A percentile compares a stretch with the other conserved stretches of the same genome.
Evolutionary conservation across 2,797 vertebrate genomes (phyloP).

Genomic region (Monodelphis domestica): DNA sequence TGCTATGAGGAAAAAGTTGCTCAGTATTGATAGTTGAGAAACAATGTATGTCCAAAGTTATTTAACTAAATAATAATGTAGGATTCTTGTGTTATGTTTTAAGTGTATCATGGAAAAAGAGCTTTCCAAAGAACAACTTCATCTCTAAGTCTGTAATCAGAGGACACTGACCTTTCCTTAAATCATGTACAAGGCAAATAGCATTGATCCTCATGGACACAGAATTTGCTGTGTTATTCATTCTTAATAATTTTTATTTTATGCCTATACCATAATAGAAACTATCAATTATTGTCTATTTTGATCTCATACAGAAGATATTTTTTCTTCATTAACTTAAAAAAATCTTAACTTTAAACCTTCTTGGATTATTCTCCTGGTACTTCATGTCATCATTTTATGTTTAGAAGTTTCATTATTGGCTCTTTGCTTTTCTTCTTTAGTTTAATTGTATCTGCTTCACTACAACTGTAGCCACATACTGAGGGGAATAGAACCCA

Average conservation of each 20-base stretch:
- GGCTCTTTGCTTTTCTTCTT: slow-evolving; percentile 27
- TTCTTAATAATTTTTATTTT: slow-evolving; percentile 7
- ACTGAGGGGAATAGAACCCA: background rate
- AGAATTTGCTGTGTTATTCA: slow-evolving; percentile 6
- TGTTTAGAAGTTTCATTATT: slow-evolving; percentile 6
- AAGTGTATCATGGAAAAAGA: background rate
- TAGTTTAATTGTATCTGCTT: slow-evolving; percentile 45
- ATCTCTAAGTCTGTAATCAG: background rate
- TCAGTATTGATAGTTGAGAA: slow-evolving; percentile 42
- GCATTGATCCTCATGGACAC: background rate
- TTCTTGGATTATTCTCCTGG: slow-evolving; percentile 30
- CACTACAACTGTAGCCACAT: slow-evolving; percentile 29
- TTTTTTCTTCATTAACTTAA: background rate
- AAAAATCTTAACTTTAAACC: slow-evolving; percentile 34
- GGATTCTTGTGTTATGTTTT: background rate
- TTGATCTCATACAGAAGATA: background rate
- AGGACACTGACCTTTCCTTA: background rate
- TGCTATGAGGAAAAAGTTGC: background rate
- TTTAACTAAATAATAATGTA: slow-evolving; percentile 10
- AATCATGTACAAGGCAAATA: slow-evolving; percentile 28
- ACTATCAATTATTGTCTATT: too few species aligned
- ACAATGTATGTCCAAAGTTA: background rate
- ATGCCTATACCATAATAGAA: background rate
- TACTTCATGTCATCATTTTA: slow-evolving; percentile 15
- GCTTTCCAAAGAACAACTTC: background rate